Evolutionary conservation across 2,888 invertebrate genomes (phyloP), one percentile per base, ranked within the genome.

Genomic region (Trissonchulus sp.): DNA sequence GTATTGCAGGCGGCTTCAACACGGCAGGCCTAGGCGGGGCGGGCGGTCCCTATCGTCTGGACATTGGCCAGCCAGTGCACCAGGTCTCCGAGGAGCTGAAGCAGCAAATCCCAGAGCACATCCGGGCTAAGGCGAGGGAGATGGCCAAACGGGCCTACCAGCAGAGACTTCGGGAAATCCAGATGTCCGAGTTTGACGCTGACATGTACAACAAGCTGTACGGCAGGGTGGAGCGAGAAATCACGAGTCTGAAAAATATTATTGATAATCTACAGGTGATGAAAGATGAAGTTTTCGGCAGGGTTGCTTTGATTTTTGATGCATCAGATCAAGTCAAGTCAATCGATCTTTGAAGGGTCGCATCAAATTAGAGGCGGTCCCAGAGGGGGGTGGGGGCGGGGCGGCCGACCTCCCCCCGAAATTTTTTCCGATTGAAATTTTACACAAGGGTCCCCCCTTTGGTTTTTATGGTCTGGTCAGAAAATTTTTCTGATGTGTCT

Each of bases 1-100:
- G 18, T 60, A 15, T 18, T 74, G 79, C 84, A 80, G 95, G 94
- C 68, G 88, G 88, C 33, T 84, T 94, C 75, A 94, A 95, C 84
- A 97, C 96, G 0, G 95, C 96, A 0, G 97, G 97, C 0, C 87
- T 98, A 63, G 97, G 97, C 15, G 97, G 97, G 1, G 93, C 93
- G 85, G 97, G 97, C 30, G 98, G 96, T 0, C 96, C 97, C 0
- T 97, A 94, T 86, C 88, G 97, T 0, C 87, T 98, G 23, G 97
- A 97, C 85, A 92, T 92, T 74, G 96, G 97, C 0, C 94, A 97
- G 80, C 90, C 91, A 77, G 95, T 97, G 0, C 92, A 93, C 85
- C 97, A 98, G 87, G 85, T 86, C 77, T 92, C 94, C 60, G 93
- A 97, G 76, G 91, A 89, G 79, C 94, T 94, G 82, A 98, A 96